Evolutionary conservation across 2,797 vertebrate genomes (phyloP).

Genomic region (Oreonectes daqikongensis): DNA sequence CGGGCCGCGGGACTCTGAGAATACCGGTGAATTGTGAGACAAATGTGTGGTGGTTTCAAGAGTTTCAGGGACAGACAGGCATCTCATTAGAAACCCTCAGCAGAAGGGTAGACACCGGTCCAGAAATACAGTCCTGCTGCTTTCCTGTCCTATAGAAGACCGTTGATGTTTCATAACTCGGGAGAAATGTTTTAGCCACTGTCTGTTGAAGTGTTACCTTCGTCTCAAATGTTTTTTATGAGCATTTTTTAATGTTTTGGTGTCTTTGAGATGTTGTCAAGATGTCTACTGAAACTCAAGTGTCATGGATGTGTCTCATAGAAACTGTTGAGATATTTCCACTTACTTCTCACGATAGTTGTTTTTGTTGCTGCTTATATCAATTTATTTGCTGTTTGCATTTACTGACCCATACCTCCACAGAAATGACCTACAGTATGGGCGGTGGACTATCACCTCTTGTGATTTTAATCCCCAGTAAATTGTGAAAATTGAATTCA

Average conservation of each 20-base stretch:
- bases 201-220: background rate
- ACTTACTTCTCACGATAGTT: too few relatives aligned
- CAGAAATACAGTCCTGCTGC: background rate
- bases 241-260: background rate
- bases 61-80: constrained; percentile 17
- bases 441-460: background rate
- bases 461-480: constrained; percentile 34
- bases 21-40: constrained; percentile 20
- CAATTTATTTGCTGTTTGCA: background rate
- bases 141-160: background rate
- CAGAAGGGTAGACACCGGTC: constrained; percentile 16
- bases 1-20: constrained; percentile 4
- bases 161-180: background rate
- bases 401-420: background rate
- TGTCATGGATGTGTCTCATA: too few relatives aligned
- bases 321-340: too few relatives aligned
- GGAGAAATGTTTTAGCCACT: background rate
- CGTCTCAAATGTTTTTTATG: background rate
- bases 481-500: constrained; percentile 42
- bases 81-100: constrained; percentile 33
- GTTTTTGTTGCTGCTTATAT: too few relatives aligned
- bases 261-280: background rate
- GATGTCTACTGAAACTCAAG: too few relatives aligned
- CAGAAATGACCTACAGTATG: background rate
- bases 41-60: constrained; percentile 20